These are phyloP conservation scores for Columba janthina DNA, from an alignment of 2,113 vertebrate species.

Conservation along the genomic window DNA sequence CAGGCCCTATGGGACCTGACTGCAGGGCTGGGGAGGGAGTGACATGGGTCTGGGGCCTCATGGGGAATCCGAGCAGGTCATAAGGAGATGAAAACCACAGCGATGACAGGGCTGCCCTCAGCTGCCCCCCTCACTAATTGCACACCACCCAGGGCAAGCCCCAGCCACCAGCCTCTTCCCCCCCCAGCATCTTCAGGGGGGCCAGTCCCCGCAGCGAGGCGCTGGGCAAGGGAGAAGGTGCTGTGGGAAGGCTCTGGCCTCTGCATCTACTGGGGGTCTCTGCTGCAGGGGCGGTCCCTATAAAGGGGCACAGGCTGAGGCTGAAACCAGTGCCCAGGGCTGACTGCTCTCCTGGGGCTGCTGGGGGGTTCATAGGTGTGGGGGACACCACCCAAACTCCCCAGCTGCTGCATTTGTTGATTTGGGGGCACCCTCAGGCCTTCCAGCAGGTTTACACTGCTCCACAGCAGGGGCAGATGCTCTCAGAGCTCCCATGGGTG, in stretches of 20 bases:
- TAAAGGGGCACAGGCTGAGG: neutral
- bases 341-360: neutral
- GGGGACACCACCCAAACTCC: too few species aligned
- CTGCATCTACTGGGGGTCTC: slow-evolving; percentile 46
- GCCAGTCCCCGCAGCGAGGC: neutral
- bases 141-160: neutral
- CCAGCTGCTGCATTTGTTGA: neutral
- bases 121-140: too few species aligned
- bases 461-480: too few species aligned
- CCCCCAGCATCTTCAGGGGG: accelerated
- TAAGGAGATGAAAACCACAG: accelerated
- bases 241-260: neutral
- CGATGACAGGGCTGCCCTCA: too few species aligned
- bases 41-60: accelerated
- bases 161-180: neutral
- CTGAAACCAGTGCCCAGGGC: accelerated
- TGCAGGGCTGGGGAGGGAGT: neutral
- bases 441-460: neutral
- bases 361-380: accelerated
- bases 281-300: neutral
- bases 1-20: accelerated
- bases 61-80: accelerated
- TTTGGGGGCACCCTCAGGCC: neutral
- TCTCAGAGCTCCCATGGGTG: accelerated
- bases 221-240: too few species aligned